phyloP scores from a whole-genome alignment of 2,888 invertebrate genomes.

The Anorthoa munda region DNA sequence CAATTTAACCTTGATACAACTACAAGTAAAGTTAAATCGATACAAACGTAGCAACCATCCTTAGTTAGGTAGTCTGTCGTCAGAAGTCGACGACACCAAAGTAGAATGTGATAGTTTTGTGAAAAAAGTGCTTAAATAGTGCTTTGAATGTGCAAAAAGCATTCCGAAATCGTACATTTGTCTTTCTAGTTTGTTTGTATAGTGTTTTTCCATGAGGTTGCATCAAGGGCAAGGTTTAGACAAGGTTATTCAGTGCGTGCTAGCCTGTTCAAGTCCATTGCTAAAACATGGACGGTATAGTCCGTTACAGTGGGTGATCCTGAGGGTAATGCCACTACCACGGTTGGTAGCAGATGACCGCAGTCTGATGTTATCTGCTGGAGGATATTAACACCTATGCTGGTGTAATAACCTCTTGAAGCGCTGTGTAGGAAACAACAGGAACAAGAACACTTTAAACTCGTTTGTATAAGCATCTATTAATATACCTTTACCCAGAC shows the following conservation, averaged over 20 bases:
- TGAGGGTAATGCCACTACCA: conserved; percentile 48
- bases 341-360: conserved; percentile 54
- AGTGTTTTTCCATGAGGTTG: not conserved
- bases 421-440: not conserved
- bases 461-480: too few relatives aligned
- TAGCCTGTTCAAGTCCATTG: not conserved
- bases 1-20: conserved; percentile 53
- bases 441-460: not conserved
- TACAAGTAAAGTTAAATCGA: conserved; percentile 52
- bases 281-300: not conserved
- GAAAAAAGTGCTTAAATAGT: conserved; percentile 36
- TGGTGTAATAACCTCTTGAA: conserved; percentile 23
- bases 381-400: conserved; percentile 19
- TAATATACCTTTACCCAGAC: too few relatives aligned
- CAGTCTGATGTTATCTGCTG: conserved; percentile 12
- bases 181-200: not conserved
- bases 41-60: conserved; percentile 53
- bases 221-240: conserved; percentile 10
- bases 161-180: not conserved
- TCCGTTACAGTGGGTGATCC: conserved; percentile 39
- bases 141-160: conserved; percentile 21
- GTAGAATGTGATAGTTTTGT: conserved; percentile 46
- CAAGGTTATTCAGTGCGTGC: not conserved
- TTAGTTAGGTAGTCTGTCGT: conserved; percentile 20
- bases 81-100: conserved; percentile 26